Base-by-base conservation (phyloP, 1,140 invertebrate genomes). In the Drosophila littoralis region DNA sequence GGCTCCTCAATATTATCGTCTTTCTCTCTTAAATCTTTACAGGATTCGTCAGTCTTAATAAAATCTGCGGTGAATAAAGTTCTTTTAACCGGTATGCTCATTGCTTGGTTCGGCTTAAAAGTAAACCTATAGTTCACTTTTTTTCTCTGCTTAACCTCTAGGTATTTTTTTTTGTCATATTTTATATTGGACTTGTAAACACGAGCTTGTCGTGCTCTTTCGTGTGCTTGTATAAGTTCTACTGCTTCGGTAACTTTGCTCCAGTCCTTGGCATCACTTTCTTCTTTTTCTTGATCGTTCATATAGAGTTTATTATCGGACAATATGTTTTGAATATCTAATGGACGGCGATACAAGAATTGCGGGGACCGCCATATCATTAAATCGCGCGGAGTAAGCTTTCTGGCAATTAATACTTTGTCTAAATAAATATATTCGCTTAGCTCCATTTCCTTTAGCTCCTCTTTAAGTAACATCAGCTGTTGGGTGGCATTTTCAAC, bases 351-450 rank as follows among this genome's bases (percentile, higher is more conserved):
- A 46, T 79, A 83, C 6, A 91, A 42, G 38, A 91, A 92, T 46
- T 91, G 84, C 6, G 81, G 79, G 0, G 92, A 92, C 40, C 85
- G 82, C 71, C 93, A 79, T 61, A 94, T 92, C 67, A 93, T 88
- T 13, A 94, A 65, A 72, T 93, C 91, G n/a, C 91, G 74, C 0
- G 94, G 94, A 40, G 94, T 93, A 1, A 95, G 74, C 75, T 95
- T 95, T 51, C 94, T 79, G 70, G 95, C 93, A 58, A 95, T 93
- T 15, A 95, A 76, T 7, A 93, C 91, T 61, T 94, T 94, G 79
- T 95, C 95, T 68, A 95, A 93, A 71, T 94, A 95, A 42, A 95
- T 93, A 64, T 92, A 93, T 70, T 94, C 93, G 35, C 91, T 93
- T 9, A 94, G 65, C 58, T 94, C 93, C 28, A 94, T 77, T 8